Evolutionary conservation across 2,797 vertebrate genomes (phyloP).

Genomic region (Acanthurus leucopareius): DNA sequence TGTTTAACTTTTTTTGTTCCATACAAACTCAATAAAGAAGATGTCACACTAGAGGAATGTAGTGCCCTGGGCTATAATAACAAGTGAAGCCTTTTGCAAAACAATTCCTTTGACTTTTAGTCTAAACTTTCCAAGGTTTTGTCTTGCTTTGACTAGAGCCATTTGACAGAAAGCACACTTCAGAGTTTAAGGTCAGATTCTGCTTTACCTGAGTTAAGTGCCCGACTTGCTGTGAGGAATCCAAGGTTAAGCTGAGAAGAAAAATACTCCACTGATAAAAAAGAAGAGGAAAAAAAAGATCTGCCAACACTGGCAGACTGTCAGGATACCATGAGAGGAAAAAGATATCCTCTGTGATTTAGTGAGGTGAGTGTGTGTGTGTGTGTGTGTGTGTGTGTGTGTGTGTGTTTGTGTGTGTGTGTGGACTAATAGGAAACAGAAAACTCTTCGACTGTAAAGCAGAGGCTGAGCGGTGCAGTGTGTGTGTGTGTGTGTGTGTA

Average conservation of each 20-base stretch:
- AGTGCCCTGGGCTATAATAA: slow-evolving; percentile 43
- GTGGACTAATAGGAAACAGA: slow-evolving; percentile 56
- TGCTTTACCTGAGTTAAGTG: slow-evolving; percentile 84
- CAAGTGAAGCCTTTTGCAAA: slow-evolving; percentile 26
- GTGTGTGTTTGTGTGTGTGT: slow-evolving; percentile 41
- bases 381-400: slow-evolving; percentile 42
- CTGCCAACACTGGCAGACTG: slow-evolving; percentile 46
- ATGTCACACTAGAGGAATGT: slow-evolving; percentile 59
- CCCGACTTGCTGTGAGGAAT: slow-evolving; percentile 83
- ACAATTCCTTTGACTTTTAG: slow-evolving; percentile 30
- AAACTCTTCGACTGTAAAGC: slow-evolving; percentile 43
- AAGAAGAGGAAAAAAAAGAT: slow-evolving; percentile 8
- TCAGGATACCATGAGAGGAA: slow-evolving; percentile 58
- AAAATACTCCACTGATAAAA: slow-evolving; percentile 67
- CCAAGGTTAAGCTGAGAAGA: slow-evolving; percentile 81
- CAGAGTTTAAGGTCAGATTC: slow-evolving; percentile 7
- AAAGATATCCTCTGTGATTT: slow-evolving; percentile 65
- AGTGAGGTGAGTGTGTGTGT: slow-evolving; percentile 48
- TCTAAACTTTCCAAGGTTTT: slow-evolving; percentile 16
- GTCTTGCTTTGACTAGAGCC: slow-evolving; percentile 9
- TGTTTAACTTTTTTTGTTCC: slow-evolving; percentile 32
- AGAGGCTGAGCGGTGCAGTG: slow-evolving; percentile 41
- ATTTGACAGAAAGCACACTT: slow-evolving; percentile 8
- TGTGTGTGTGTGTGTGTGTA: slow-evolving; percentile 32
- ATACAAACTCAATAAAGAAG: slow-evolving; percentile 30